Evolutionary conservation across 2,888 invertebrate species (phyloP).

Genomic region (Periphyllus acericola): DNA sequence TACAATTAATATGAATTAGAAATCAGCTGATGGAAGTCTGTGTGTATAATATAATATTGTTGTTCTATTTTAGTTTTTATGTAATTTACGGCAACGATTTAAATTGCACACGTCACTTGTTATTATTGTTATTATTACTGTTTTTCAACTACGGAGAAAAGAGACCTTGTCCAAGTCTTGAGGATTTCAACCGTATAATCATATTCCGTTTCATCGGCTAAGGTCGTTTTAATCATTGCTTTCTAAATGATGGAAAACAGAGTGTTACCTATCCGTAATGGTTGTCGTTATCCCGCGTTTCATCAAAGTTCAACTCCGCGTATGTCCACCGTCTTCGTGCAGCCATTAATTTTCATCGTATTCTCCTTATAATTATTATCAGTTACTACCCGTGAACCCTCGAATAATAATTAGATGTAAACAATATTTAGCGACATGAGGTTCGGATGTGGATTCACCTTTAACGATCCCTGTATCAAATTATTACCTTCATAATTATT

Average conservation of each 20-base stretch:
- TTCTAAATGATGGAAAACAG: background rate
- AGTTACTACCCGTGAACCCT: background rate
- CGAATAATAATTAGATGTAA: constrained; percentile 2
- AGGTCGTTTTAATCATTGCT: constrained; percentile 18
- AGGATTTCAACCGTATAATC: background rate
- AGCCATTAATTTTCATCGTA: background rate
- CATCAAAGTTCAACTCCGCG: background rate
- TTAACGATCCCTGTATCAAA: background rate
- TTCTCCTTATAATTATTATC: background rate
- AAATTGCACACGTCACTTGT: background rate
- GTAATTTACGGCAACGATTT: background rate
- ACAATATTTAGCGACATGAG: background rate
- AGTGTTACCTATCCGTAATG: background rate
- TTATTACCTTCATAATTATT: background rate
- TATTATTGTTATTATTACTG: background rate
- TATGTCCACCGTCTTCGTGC: background rate
- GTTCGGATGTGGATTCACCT: background rate
- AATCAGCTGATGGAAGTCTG: background rate
- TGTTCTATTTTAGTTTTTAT: background rate
- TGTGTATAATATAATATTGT: background rate
- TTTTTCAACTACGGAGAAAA: background rate
- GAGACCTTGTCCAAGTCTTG: background rate
- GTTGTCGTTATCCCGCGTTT: background rate
- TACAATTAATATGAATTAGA: background rate
- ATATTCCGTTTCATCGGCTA: background rate